Percentiles rank a stretch among this genome's conserved stretches.
These are phyloP conservation scores for Mactromeris polynyma DNA, from an alignment of 2,888 invertebrate genomes.

Conservation along the genomic window DNA sequence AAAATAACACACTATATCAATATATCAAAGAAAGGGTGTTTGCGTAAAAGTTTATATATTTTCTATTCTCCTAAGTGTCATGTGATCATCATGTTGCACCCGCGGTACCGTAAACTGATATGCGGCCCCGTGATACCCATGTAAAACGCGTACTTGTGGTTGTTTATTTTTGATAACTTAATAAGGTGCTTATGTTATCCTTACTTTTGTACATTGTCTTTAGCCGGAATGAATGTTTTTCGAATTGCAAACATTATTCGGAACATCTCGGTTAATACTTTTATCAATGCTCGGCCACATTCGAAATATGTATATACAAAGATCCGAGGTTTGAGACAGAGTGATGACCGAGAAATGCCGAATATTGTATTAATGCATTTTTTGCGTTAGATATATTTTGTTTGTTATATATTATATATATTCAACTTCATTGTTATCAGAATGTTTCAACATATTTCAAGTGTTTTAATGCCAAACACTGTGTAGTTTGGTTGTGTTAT, in stretches of 20 bases:
- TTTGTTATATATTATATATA: neutral
- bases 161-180: neutral
- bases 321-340: neutral
- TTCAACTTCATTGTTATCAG: neutral
- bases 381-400: neutral
- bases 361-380: neutral
- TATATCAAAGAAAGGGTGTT: too few species aligned
- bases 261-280: neutral
- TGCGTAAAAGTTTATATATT: neutral
- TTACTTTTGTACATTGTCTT: neutral
- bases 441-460: neutral
- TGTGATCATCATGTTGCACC: neutral
- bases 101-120: neutral
- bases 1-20: too few species aligned
- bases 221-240: constrained; percentile 7
- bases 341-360: neutral
- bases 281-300: neutral
- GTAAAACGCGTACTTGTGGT: neutral
- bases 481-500: neutral
- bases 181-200: neutral
- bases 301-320: neutral
- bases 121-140: neutral
- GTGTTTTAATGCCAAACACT: neutral
- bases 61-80: neutral
- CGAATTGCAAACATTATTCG: neutral